A percentile compares a stretch with the other conserved stretches of the same genome.
These are phyloP conservation scores for Ruditapes philippinarum DNA, from an alignment of 1,140 invertebrate genomes.

Conservation along the genomic window DNA sequence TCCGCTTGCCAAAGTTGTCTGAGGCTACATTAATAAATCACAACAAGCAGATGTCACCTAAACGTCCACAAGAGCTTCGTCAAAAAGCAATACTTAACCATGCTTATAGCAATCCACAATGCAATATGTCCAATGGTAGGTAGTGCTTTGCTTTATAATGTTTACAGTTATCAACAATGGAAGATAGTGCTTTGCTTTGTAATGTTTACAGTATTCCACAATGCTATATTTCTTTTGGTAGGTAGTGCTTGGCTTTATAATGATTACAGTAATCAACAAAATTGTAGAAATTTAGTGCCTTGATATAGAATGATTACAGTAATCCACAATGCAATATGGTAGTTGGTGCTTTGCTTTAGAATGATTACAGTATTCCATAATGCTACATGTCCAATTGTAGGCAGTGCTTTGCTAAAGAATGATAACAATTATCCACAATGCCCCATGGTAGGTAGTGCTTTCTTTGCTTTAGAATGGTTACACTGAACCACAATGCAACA, in stretches of 20 bases:
- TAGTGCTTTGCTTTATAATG: neutral
- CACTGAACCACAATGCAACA: too few relatives aligned
- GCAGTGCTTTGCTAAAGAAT: neutral
- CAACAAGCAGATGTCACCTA: conserved; percentile 70
- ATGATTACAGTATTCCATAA: neutral
- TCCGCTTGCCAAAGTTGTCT: conserved; percentile 78
- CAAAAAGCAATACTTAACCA: conserved; percentile 84
- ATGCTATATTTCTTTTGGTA: conserved; percentile 61
- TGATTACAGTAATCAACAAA: too few relatives aligned
- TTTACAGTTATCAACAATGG: neutral
- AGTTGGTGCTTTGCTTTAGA: neutral
- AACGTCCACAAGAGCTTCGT: conserved; percentile 80
- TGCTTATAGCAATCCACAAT: conserved; percentile 85
- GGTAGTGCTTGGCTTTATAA: neutral
- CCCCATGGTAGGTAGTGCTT: conserved; percentile 64
- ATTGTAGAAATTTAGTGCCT: neutral
- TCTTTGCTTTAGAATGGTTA: neutral
- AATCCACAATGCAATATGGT: too few relatives aligned
- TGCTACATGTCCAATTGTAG: conserved; percentile 61
- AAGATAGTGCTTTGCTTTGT: neutral
- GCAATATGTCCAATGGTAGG: conserved; percentile 79
- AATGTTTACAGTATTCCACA: neutral
- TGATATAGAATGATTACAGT: too few relatives aligned
- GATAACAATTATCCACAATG: neutral
- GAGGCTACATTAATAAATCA: conserved; percentile 77